Conservation (phyloP, 2,797 vertebrate genomes). For the Zenarchopterus dispar region DNA sequence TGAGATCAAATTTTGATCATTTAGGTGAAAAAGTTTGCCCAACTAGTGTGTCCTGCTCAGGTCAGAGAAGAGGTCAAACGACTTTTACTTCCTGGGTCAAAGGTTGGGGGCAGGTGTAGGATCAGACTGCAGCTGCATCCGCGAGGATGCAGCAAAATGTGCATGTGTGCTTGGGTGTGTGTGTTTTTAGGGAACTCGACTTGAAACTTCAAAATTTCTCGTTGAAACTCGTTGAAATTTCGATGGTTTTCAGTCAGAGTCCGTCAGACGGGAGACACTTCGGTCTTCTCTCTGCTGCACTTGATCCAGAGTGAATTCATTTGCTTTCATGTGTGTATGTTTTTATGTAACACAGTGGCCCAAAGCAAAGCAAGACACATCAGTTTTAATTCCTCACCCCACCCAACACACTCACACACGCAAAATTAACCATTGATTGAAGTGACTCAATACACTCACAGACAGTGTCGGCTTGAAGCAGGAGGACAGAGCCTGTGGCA, state of each 20-base stretch:
- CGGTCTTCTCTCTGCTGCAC: not conserved
- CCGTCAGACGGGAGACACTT: not conserved
- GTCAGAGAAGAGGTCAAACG: constrained; percentile 40
- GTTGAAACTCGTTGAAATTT: not conserved
- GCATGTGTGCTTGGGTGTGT: constrained; percentile 2
- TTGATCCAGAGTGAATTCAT: constrained; percentile 28
- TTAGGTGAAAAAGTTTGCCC: not conserved
- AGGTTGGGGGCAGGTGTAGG: constrained; percentile 71
- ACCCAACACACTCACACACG: constrained; percentile 6
- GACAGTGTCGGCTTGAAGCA: constrained; percentile 66
- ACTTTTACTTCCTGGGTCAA: constrained; percentile 61
- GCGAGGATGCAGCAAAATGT: constrained; percentile 39
- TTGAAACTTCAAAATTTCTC: not conserved
- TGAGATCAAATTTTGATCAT: not conserved
- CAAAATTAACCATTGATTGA: constrained; percentile 71
- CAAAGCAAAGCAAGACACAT: constrained; percentile 24
- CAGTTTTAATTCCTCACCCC: constrained; percentile 8
- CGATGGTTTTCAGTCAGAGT: no score
- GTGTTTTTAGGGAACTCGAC: constrained; percentile 21
- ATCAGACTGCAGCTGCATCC: constrained; percentile 71
- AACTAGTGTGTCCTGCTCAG: constrained; percentile 32
- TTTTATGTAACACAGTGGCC: constrained; percentile 34
- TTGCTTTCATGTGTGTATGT: constrained; percentile 48
- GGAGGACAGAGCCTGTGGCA: constrained; percentile 78
- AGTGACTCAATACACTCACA: constrained; percentile 68